phyloP scores from a whole-genome alignment of 2,888 invertebrate genomes.

The Cremastobaeus sp. region DNA sequence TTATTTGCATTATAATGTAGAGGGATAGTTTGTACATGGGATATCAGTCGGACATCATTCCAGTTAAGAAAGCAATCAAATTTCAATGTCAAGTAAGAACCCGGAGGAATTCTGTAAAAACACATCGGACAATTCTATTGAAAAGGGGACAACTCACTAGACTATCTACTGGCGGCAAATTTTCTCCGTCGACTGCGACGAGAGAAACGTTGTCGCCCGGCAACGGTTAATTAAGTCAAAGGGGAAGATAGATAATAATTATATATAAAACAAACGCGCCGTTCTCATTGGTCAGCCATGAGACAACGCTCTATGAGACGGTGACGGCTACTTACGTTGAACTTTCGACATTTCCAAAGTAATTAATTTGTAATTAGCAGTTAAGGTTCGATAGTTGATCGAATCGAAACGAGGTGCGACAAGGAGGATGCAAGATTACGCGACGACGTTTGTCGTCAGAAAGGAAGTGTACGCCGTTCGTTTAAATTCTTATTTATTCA shows the following conservation, averaged over 20 bases:
- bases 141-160: conserved; percentile 42
- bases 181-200: conserved; percentile 1
- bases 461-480: background rate
- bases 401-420: too few species aligned
- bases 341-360: conserved; percentile 44
- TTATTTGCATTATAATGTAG: conserved; percentile 50
- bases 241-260: background rate
- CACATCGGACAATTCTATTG: conserved; percentile 40
- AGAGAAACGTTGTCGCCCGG: background rate
- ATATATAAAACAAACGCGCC: conserved; percentile 11
- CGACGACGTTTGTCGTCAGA: too few species aligned
- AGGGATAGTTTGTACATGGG: conserved; percentile 53
- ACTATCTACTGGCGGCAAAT: conserved; percentile 39
- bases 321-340: conserved; percentile 43
- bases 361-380: conserved; percentile 25
- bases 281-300: conserved; percentile 35
- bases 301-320: conserved; percentile 24
- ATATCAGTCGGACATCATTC: conserved; percentile 51
- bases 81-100: conserved; percentile 40
- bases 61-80: conserved; percentile 52
- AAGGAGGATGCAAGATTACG: too few species aligned
- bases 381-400: conserved; percentile 3
- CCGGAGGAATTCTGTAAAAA: conserved; percentile 37
- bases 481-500: conserved; percentile 44
- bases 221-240: background rate